A percentile compares a stretch with the other conserved stretches of the same genome.
These are phyloP conservation scores for Semnopithecus entellus DNA, from an alignment of 2,113 vertebrate species.

Conservation along the genomic window DNA sequence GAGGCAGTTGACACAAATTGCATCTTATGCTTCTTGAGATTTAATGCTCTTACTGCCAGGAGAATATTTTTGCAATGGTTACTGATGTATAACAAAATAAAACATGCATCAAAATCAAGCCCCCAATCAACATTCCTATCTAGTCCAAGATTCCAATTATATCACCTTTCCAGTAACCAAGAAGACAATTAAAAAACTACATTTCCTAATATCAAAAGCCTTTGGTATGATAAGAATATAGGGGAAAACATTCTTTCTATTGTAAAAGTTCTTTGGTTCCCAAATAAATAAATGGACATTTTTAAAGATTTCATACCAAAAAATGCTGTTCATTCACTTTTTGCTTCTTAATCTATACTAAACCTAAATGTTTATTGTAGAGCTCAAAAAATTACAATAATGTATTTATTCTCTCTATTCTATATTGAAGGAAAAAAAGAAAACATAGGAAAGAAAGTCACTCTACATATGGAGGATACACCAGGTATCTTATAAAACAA, in stretches of 20 bases:
- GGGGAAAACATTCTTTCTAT: not conserved
- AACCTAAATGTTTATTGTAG: not conserved
- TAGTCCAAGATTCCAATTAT: conserved; percentile 42
- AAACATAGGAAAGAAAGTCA: not conserved
- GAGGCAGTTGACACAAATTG: conserved; percentile 65
- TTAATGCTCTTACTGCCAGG: conserved; percentile 51
- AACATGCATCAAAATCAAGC: conserved; percentile 45
- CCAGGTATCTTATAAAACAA: not conserved
- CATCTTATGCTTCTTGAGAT: conserved; percentile 31
- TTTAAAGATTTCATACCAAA: conserved; percentile 30
- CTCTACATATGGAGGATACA: not conserved
- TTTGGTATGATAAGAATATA: not conserved
- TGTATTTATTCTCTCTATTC: not conserved
- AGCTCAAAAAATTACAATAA: not conserved
- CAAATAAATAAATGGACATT: not conserved
- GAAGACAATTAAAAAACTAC: not conserved
- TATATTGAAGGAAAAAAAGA: not conserved
- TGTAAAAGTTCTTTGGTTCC: not conserved
- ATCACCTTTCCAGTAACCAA: conserved; percentile 43
- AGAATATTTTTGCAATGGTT: conserved; percentile 69
- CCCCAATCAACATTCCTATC: conserved; percentile 33
- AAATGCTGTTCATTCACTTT: not conserved
- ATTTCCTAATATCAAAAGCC: conserved; percentile 38
- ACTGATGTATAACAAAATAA: conserved; percentile 65
- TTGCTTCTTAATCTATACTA: not conserved